phyloP scores from a whole-genome alignment of 2,113 vertebrate species.

The Cyphomyrus discorhynchus region DNA sequence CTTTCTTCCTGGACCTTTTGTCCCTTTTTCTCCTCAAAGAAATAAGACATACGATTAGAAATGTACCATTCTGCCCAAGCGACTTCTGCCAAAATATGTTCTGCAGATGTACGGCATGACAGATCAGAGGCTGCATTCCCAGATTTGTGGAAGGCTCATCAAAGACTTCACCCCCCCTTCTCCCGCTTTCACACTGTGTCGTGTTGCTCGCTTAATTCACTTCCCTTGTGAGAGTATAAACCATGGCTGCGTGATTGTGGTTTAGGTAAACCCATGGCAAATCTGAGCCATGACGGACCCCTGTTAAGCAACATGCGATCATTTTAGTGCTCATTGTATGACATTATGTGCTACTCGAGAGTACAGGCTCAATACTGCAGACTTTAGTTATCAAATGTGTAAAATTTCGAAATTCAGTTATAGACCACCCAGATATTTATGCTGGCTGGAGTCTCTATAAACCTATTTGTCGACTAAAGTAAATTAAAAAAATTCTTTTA shows the following conservation, averaged over 20 bases:
- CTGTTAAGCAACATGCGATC: background rate
- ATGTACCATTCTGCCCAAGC: background rate
- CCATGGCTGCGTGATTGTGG: background rate
- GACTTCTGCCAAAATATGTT: background rate
- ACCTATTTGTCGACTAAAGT: constrained; percentile 26
- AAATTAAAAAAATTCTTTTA: constrained; percentile 31
- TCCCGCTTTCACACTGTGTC: background rate
- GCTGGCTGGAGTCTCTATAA: background rate
- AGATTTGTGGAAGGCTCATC: background rate
- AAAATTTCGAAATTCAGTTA: background rate
- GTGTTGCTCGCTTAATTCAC: background rate
- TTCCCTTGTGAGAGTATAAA: background rate
- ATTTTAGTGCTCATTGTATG: background rate
- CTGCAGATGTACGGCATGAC: background rate
- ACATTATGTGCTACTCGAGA: background rate
- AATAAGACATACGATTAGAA: background rate
- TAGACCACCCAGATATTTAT: constrained; percentile 7
- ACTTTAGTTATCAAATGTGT: background rate
- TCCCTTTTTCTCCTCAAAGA: background rate
- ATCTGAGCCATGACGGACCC: background rate
- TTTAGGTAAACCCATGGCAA: background rate
- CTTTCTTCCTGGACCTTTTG: background rate
- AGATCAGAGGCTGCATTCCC: background rate
- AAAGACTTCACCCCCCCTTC: background rate
- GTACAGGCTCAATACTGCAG: constrained; percentile 41